Base-by-base conservation (phyloP, 1,140 invertebrate species). In the Sarcophaga bullata region DNA sequence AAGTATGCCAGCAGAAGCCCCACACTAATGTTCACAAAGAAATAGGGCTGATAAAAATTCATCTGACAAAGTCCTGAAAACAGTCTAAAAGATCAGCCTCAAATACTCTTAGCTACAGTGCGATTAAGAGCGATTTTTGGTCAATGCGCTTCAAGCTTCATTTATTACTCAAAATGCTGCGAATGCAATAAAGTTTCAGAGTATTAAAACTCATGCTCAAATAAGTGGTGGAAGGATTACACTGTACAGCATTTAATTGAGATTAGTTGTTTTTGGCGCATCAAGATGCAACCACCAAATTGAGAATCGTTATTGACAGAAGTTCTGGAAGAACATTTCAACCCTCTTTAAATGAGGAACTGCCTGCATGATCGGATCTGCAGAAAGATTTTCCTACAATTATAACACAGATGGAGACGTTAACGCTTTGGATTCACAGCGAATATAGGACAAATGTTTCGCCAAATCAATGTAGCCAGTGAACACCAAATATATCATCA, bases 291-390 rank as follows among this genome's bases (percentile, higher is more conserved):
- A 76, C 47, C 1, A 76, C 73, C 5, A 76, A 76, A n/a, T 48
- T 76, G 47, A 47, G 73, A 17, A 47, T 76, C 6, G 73, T 68
- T 68, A 25, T 68, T 25, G 62, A 68, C 19, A 17, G 62, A 17
- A 68, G 62, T 68, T 68, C n/a, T 9, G 49, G 17, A 8, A 6
- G 73, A 49, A 9, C 6, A 13, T 10, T n/a, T 49, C 48, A 48
- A 8, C 3, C 47, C 1, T 89, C 90, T 2, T 91, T 86, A 84
- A 82, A 91, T 11, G 90, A 90, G 0, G 85, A 86, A 17, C 37
- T 80, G 13, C 9, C 25, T 25, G 17, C 78, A 3, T 50, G 78
- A 25, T 50, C 78, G 3, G 50, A 50, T 15, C 52, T 80, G 8
- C 78, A 80, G 13, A 37, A 54, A 8, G 78, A 80, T 47, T 17